Base-by-base conservation (phyloP, 2,113 vertebrate genomes). In the Tetrao urogallus region DNA sequence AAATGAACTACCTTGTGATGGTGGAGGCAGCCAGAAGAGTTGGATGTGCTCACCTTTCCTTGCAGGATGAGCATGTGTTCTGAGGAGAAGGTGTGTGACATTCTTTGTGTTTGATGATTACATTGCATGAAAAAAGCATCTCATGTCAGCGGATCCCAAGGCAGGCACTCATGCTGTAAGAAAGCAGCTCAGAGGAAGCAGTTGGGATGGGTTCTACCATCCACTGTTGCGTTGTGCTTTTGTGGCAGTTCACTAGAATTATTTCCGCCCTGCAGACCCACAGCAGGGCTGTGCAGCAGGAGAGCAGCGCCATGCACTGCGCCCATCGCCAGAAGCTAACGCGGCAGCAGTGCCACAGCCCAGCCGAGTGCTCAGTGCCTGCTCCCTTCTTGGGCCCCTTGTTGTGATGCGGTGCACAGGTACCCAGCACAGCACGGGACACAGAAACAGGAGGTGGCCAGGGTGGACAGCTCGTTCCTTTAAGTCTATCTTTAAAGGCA, bases 281-380 rank as follows among this genome's bases (percentile, higher is more conserved):
- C 2, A 8, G 13, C 61, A 28, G 56, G 56, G 48, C 65, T 56
- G 28, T 30, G 60, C 48, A 17, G 47, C 34, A 52, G 84, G 20
- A 52, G 47, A 30, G 19, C 10, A 20, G 71, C 54, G 76, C 57
- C 38, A n/a, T 2, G 8, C 0, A 3, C 42, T 20, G 70, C 1
- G 8, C 52, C 56, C 38, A 12, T 11, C 40, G 8, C 72, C 1
- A 0, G 4, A 16, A 27, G n/a, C 18, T 15, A 0, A 0, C 0
- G 3, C 17, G 4, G 30, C 0, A 11, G 8, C 10, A 42, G 30
- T 63, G 63, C 34, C 4, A 8, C 45, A 21, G 6, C 66, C 28
- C n/a, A 18, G 78, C 5, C 3, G 65, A 43, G 19, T 0, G 0
- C n/a, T 7, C 32, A 60, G 64, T 1, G 21, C 43, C 66, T 0